Base-by-base conservation (phyloP, 2,888 invertebrate genomes). In the Dryococelus australis region DNA sequence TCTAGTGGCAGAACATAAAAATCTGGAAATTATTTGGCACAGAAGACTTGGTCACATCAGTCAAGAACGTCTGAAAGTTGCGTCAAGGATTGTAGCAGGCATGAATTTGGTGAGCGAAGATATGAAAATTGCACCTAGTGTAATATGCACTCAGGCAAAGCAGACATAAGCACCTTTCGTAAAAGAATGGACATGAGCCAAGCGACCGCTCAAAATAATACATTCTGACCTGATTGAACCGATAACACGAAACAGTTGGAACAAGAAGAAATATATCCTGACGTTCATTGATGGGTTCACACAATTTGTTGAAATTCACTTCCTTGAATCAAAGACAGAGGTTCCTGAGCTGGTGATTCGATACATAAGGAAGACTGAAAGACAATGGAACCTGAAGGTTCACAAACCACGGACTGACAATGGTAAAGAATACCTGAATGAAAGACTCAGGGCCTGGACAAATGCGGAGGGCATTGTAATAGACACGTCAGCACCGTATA, bases 231-330 rank as follows among this genome's bases (percentile, higher is more conserved):
- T 65, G 65, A 16, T 65, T 5, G 65, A 16, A 16, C 65, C 65
- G 16, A 65, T 65, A 20, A 65, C 65, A 65, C 65, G 10, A 65
- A 8, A 65, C 24, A 65, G 65, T 16, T 65, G 65, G 65, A 65
- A 65, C 24, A 65, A 65, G 65, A 65, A 65, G 65, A 65, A 65
- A 20, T 65, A 65, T 65, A 65, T 65, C 65, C 65, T 65, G 65
- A 65, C 65, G 16, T 65, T 65, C 65, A 65, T 65, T 20, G 65
- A 65, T 65, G 65, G 20, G 16, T 65, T 65, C 65, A 65, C 65
- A 65, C 65, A 65, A 5, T 65, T 65, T 65, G 65, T 16, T 65
- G 65, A 65, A 65, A 65, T 65, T 16, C 65, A 65, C 20, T 20
- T 65, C 20, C 65, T 65, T 24, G 65, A 65, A 65, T 65, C 65